Percentiles rank a stretch among this genome's conserved stretches.
Conservation (phyloP, 2,888 invertebrate species). For the Dioctria rufipes region DNA sequence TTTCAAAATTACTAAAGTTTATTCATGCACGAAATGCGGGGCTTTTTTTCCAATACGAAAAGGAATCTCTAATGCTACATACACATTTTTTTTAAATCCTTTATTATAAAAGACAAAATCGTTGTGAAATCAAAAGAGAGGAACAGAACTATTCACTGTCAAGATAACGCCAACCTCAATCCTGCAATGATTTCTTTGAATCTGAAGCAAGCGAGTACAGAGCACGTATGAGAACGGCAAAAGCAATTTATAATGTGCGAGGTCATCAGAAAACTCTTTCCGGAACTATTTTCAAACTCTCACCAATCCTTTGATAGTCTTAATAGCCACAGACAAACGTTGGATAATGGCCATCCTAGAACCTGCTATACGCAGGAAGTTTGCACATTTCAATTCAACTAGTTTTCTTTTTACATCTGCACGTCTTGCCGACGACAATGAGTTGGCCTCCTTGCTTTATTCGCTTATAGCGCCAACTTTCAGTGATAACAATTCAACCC, state of each 20-base stretch:
- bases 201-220: background rate
- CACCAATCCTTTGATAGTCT: slow-evolving; percentile 21
- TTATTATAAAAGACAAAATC: too few relatives aligned
- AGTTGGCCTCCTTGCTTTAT: background rate
- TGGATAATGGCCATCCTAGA: slow-evolving; percentile 9
- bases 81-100: too few relatives aligned
- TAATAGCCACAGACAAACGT: slow-evolving; percentile 27
- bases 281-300: slow-evolving; percentile 43
- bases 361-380: slow-evolving; percentile 39
- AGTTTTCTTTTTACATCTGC: slow-evolving; percentile 13
- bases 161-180: background rate
- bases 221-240: background rate
- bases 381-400: slow-evolving; percentile 46
- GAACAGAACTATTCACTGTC: background rate
- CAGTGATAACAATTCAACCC: slow-evolving; percentile 32
- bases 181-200: background rate
- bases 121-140: too few relatives aligned
- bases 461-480: background rate
- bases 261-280: slow-evolving; percentile 42
- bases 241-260: slow-evolving; percentile 40
- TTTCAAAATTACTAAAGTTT: too few relatives aligned
- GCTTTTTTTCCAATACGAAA: too few relatives aligned
- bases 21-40: too few relatives aligned
- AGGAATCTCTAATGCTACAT: too few relatives aligned
- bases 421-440: background rate